Conservation (phyloP, 2,888 invertebrate species). For the Phyllotreta striolata region DNA sequence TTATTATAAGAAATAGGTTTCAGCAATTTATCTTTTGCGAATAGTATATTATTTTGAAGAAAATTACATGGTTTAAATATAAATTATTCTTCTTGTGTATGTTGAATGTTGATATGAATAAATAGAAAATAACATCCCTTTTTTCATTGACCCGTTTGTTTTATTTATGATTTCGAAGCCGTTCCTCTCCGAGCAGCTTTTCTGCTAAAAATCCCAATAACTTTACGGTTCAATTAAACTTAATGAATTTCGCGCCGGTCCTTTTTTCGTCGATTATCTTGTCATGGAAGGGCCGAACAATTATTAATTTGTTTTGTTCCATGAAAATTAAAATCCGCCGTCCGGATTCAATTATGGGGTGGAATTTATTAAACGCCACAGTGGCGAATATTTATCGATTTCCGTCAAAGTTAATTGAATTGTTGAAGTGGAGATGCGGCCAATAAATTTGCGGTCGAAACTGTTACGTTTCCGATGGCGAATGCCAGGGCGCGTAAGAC, state of each 20-base stretch:
- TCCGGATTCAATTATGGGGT: constrained; percentile 34
- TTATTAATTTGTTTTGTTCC: constrained; percentile 35
- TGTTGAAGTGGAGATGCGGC: constrained; percentile 32
- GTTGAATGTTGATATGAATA: too few species aligned
- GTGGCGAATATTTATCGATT: constrained; percentile 33
- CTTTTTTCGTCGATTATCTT: constrained; percentile 29
- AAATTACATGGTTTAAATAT: too few species aligned
- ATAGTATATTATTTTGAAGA: too few species aligned
- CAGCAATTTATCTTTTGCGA: too few species aligned
- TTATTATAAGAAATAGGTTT: too few species aligned
- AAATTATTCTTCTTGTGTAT: too few species aligned
- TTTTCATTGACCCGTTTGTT: too few species aligned
- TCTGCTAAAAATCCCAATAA: constrained; percentile 3
- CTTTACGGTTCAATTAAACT: constrained; percentile 30
- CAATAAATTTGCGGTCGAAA: constrained; percentile 29
- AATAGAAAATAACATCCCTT: too few species aligned
- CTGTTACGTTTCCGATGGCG: constrained; percentile 1
- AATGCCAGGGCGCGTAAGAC: too few species aligned
- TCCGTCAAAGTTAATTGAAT: constrained; percentile 37
- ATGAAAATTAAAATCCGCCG: constrained; percentile 32
- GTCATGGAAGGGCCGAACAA: constrained; percentile 31
- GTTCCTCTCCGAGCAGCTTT: neutral
- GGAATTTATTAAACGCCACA: constrained; percentile 34
- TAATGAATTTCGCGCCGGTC: constrained; percentile 27
- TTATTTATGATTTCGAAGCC: too few species aligned